These are phyloP conservation scores for Odontomachus brunneus DNA, from an alignment of 1,140 invertebrate genomes.

Conservation along the genomic window DNA sequence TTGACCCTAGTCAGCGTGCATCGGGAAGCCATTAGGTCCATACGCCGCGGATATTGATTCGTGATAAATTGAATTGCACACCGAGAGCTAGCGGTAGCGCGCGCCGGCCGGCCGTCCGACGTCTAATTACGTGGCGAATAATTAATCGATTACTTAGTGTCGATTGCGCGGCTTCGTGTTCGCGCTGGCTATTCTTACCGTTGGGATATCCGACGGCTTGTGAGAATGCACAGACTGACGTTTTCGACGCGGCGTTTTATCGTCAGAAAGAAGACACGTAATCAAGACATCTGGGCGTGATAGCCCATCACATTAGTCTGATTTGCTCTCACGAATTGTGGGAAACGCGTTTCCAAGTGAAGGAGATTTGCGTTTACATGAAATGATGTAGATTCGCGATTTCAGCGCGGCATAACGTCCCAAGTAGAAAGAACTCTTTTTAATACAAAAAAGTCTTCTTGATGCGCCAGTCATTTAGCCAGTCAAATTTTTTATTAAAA, in stretches of 20 bases:
- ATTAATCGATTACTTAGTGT: conserved; percentile 45
- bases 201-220: not conserved
- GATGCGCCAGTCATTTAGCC: too few relatives aligned
- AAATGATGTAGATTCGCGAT: too few relatives aligned
- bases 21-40: conserved; percentile 47
- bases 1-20: conserved; percentile 25
- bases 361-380: too few relatives aligned
- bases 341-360: too few relatives aligned
- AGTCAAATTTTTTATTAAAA: too few relatives aligned
- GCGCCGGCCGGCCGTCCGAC: not conserved
- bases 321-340: not conserved
- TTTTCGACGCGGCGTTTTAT: not conserved
- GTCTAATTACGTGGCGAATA: conserved; percentile 51
- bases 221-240: too few relatives aligned
- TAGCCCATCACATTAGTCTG: not conserved
- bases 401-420: too few relatives aligned
- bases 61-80: conserved; percentile 50
- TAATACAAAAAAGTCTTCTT: too few relatives aligned
- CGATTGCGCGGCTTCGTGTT: conserved; percentile 17
- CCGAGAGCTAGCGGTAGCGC: conserved; percentile 1
- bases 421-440: too few relatives aligned
- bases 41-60: conserved; percentile 49
- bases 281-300: not conserved
- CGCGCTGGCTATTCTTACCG: conserved; percentile 2
- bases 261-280: not conserved